Base-by-base conservation (phyloP, 1,140 invertebrate species). In the Holcopasites calliopsidis region DNA sequence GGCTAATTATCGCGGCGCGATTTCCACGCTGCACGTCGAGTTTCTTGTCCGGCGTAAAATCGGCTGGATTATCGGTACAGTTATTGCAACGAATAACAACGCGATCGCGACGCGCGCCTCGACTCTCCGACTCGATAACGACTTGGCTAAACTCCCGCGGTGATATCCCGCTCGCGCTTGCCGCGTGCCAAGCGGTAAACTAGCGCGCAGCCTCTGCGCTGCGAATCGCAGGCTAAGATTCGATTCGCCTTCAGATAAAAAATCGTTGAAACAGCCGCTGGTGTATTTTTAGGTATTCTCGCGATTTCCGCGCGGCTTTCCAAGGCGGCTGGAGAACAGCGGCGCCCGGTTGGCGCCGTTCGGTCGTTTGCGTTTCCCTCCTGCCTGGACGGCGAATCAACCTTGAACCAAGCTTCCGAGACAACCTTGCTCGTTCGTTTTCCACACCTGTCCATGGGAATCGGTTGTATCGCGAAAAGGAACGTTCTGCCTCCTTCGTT, bases 301-400 rank as follows among this genome's bases (percentile, higher is more conserved):
- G 79, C 40, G 40, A 78, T 75, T 75, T 73, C 28, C 50, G 28
- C 60, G 40, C 26, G 42, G 11, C n/a, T 21, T n/a, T 18, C 3
- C 38, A 38, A 4, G 6, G 40, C 21, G 40, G 13, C 5, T 2
- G 38, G 16, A n/a, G 58, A 61, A 28, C 16, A 28, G 28, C 11
- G 16, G 60, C 79, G 80, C 64, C 79, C 49, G 28, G 57, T 81
- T 73, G 79, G 75, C 69, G 79, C 79, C 80, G 23, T n/a, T 28
- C 35, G 58, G 69, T 18, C 49, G 44, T 69, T 74, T 33, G 26
- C 42, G 35, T 71, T 79, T 64, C 57, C 1, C 49, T 38, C 38
- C 44, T 18, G 23, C 3, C 75, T 21, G 2, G 13, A 16, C 62
- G 40, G 35, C 64, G 23, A 21, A 16, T 10, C 60, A 64, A 65